Conservation (phyloP, 2,797 vertebrate species). For the Pseudopleuronectes americanus region DNA sequence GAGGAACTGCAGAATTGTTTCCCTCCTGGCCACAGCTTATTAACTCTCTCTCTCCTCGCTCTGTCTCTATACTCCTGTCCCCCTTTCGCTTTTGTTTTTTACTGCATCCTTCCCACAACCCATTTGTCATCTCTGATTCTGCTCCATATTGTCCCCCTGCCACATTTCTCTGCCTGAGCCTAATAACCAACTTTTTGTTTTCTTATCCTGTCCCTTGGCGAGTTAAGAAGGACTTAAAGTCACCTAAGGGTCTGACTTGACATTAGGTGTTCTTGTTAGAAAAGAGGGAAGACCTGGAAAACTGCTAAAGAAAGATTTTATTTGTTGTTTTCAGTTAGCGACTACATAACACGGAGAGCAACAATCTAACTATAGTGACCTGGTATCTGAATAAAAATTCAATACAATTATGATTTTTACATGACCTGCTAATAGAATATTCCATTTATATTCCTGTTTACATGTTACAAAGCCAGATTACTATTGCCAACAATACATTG, state of each 20-base stretch:
- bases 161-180: conserved; percentile 14
- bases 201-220: background rate
- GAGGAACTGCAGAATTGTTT: conserved; percentile 55
- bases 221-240: conserved; percentile 1
- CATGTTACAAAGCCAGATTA: too few relatives aligned
- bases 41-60: conserved; percentile 31
- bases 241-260: background rate
- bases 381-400: too few relatives aligned
- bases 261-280: background rate
- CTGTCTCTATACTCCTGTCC: conserved; percentile 5
- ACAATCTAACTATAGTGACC: too few relatives aligned
- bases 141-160: conserved; percentile 29
- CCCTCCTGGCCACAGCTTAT: conserved; percentile 52
- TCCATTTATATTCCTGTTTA: too few relatives aligned
- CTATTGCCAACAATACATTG: too few relatives aligned
- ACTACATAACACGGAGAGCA: too few relatives aligned
- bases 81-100: conserved; percentile 22
- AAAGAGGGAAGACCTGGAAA: background rate
- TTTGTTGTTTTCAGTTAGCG: background rate
- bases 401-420: too few relatives aligned
- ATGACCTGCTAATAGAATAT: too few relatives aligned
- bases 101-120: conserved; percentile 52
- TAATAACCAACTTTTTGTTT: background rate
- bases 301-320: too few relatives aligned
- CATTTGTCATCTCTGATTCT: conserved; percentile 70